Base-by-base conservation (phyloP, 2,888 invertebrate species). In the Lycaena phlaeas region DNA sequence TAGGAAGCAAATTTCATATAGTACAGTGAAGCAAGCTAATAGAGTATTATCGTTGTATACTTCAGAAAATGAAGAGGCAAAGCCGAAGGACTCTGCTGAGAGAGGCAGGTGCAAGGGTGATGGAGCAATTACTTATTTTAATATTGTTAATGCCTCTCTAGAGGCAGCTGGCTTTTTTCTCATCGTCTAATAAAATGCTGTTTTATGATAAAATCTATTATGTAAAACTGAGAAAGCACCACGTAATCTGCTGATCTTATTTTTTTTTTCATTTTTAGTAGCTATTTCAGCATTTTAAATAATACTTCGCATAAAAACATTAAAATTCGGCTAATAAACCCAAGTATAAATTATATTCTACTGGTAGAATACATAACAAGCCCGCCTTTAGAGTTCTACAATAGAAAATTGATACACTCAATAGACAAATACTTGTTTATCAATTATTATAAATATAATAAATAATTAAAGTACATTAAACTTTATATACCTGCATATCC, bases 61-160 rank as follows among this genome's bases (percentile, higher is more conserved):
- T 45, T 31, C 38, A 45, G 34, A 22, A 36, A 40, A 29, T 39
- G 34, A 36, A 29, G 12, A 17, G 14, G 22, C 34, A 37, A 30
- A 38, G 38, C 42, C 54, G 54, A 56, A 55, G 45, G 54, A 54
- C 47, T 36, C 45, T 49, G 53, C 51, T 56, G 59, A 40, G 63
- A 57, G 65, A 58, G 67, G 64, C 79, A 81, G 79, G 78, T 79
- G 79, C 67, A 61, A 57, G 53, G 61, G 60, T 69, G 69, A 79
- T 77, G 68, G 65, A 70, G 66, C 73, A 76, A 78, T 81, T 72
- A 77, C 75, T 73, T 74, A 74, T 71, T 76, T 73, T 74, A 72
- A 75, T 73, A 76, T 74, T 72, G 75, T 76, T 71, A 75, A 74
- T 71, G 63, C 66, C 61, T 62, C 68, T 60, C 61, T 53, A 50